Conservation (phyloP, 2,113 vertebrate genomes). For the Hyla sarda region DNA sequence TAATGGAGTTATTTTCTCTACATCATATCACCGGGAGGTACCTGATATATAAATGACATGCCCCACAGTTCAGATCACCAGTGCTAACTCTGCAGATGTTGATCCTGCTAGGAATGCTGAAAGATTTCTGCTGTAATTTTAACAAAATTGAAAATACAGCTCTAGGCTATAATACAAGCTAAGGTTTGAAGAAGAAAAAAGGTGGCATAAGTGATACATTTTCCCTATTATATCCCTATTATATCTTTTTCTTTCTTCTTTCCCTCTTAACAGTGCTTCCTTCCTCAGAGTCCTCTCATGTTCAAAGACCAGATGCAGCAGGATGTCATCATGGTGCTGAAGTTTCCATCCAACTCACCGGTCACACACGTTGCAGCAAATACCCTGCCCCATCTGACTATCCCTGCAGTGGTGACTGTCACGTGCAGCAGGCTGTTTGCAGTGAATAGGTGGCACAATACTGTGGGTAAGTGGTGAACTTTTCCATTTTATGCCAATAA, state of each 20-base stretch:
- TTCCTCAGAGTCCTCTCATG: slow-evolving; percentile 98
- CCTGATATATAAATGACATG: background rate
- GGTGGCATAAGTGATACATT: too few relatives aligned
- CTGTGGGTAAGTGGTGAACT: slow-evolving; percentile 83
- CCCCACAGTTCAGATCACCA: too few relatives aligned
- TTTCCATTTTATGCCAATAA: background rate
- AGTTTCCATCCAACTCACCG: slow-evolving; percentile 97
- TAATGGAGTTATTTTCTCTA: too few relatives aligned
- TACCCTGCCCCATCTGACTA: slow-evolving; percentile 92
- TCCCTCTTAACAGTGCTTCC: slow-evolving; percentile 95
- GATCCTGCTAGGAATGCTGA: background rate
- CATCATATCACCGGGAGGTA: too few relatives aligned
- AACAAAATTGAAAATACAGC: background rate
- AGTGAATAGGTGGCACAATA: slow-evolving; percentile 98
- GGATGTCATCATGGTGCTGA: slow-evolving; percentile 99
- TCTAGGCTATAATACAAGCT: background rate
- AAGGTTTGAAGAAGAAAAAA: too few relatives aligned
- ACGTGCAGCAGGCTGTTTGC: slow-evolving; percentile 97
- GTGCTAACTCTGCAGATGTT: background rate
- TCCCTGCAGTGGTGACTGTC: slow-evolving; percentile 94
- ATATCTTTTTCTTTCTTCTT: slow-evolving; percentile 60
- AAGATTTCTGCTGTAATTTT: background rate
- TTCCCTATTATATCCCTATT: too few relatives aligned
- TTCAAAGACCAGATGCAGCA: slow-evolving; percentile 99
- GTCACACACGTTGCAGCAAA: slow-evolving; percentile 97